These are phyloP conservation scores for Carcharodon carcharias DNA, from an alignment of 2,797 vertebrate species.

Conservation along the genomic window DNA sequence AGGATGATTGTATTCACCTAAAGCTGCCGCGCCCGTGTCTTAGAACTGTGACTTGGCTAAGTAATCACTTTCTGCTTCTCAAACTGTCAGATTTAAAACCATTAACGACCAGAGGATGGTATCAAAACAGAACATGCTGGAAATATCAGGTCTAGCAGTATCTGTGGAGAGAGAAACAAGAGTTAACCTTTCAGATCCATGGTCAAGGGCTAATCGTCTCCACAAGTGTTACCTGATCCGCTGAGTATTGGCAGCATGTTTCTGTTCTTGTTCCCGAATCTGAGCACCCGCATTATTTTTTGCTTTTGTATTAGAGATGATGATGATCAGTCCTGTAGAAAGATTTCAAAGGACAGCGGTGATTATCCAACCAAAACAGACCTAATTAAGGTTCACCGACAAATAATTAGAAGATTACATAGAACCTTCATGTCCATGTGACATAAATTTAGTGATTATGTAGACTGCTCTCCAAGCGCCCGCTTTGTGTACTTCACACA, in stretches of 20 bases:
- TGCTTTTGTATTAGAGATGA: neutral
- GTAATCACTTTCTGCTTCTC: neutral
- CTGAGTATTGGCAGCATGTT: no score
- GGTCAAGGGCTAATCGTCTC: no score
- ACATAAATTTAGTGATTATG: no score
- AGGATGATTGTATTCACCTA: neutral
- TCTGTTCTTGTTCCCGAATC: neutral
- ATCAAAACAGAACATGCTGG: no score
- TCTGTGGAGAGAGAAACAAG: no score
- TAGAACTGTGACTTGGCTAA: neutral
- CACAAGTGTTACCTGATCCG: no score
- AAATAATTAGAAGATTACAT: neutral
- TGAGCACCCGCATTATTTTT: neutral
- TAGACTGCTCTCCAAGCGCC: neutral
- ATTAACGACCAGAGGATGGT: no score
- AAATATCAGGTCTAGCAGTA: no score
- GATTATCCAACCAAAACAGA: no score
- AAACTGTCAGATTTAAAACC: neutral
- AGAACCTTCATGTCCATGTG: neutral
- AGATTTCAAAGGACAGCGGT: neutral
- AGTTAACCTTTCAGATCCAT: no score
- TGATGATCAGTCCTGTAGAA: neutral
- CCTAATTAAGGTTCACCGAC: neutral
- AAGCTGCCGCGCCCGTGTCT: neutral
- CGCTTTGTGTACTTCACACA: no score